A percentile compares a stretch with the other conserved stretches of the same genome.
phyloP scores from a whole-genome alignment of 2,113 vertebrate species.

The Salvelinus fontinalis region DNA sequence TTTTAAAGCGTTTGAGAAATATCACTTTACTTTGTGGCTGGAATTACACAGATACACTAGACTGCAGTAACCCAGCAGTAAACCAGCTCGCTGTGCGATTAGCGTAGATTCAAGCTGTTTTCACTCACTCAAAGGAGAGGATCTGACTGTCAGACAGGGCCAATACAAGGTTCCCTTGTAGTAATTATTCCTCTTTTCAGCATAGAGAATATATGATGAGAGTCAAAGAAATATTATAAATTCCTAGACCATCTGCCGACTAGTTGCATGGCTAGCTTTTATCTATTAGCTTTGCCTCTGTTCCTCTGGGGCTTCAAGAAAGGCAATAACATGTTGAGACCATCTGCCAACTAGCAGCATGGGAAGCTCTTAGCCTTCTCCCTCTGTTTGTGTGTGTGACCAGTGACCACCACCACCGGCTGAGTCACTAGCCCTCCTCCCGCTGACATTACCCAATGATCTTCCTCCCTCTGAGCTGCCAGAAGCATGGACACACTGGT shows the following conservation, averaged over 20 bases:
- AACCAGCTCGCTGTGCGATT: neutral
- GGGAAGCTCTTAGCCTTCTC: neutral
- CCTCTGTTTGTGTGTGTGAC: neutral
- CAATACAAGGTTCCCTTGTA: too few relatives aligned
- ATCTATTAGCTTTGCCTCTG: neutral
- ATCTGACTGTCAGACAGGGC: too few relatives aligned
- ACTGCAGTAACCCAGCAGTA: too few relatives aligned
- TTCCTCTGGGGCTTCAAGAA: neutral
- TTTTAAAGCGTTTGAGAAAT: neutral
- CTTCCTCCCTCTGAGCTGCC: slow-evolving; percentile 8
- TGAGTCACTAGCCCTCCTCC: slow-evolving; percentile 4
- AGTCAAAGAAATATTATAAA: neutral
- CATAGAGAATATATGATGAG: too few relatives aligned
- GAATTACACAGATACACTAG: too few relatives aligned
- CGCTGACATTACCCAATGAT: slow-evolving; percentile 25
- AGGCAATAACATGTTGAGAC: neutral
- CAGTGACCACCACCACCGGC: neutral
- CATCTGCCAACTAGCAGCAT: neutral
- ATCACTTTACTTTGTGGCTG: neutral
- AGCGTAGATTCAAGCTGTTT: too few relatives aligned
- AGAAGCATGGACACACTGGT: slow-evolving; percentile 23
- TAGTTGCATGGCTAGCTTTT: neutral
- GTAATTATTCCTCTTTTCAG: too few relatives aligned
- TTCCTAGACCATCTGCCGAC: slow-evolving; percentile 4
- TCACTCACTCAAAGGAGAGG: too few relatives aligned